Conservation (phyloP, 2,797 vertebrate species). For the Lerista edwardsae region DNA sequence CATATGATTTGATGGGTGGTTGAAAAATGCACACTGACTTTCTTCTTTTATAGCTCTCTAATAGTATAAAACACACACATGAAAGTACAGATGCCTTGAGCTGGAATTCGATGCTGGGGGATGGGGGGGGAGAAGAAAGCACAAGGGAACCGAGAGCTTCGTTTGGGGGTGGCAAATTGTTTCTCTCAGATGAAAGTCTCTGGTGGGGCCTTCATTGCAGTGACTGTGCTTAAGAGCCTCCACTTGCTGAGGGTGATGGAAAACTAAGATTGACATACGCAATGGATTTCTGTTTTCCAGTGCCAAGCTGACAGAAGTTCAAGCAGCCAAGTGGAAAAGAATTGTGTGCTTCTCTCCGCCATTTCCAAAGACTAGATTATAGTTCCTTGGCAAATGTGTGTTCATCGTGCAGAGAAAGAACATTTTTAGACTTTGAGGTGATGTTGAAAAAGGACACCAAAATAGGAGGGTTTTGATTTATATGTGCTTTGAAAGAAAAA, state of each 20-base stretch:
- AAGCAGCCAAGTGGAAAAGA: conserved; percentile 12
- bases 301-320: conserved; percentile 18
- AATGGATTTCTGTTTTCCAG: neutral
- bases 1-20: neutral
- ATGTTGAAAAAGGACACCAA: neutral
- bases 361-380: conserved; percentile 20
- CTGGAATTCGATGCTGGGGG: neutral
- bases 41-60: neutral
- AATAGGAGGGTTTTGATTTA: neutral
- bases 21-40: neutral
- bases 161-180: neutral
- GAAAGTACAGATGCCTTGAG: neutral
- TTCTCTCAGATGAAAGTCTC: conserved; percentile 24
- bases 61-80: neutral
- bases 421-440: neutral
- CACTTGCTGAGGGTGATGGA: conserved; percentile 34
- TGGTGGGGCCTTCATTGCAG: conserved; percentile 16
- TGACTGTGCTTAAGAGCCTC: neutral
- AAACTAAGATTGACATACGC: conserved; percentile 38
- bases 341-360: neutral
- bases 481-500: neutral
- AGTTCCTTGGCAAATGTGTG: neutral
- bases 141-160: neutral
- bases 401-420: rapidly evolving
- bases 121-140: neutral